Evolutionary conservation across 2,797 vertebrate species (phyloP), one percentile per base, ranked within the genome.

Genomic region (Lateolabrax maculatus): DNA sequence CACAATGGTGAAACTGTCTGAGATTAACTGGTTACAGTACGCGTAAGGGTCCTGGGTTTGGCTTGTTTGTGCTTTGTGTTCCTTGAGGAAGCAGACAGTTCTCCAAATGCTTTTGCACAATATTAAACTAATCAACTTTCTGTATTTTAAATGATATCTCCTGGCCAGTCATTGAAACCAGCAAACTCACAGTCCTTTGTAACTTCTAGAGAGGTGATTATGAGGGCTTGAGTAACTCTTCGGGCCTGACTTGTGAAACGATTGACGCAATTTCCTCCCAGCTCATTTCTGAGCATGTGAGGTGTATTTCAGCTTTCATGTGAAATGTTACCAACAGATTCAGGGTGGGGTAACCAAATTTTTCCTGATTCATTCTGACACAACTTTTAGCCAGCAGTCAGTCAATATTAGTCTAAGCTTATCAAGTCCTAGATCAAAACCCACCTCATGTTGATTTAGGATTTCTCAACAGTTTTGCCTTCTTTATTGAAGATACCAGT

Each of bases 361-460:
- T 51, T 87, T 85, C 60, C 75, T 71, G n/a, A 58, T 67, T 78
- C 16, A 39, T 18, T 37, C 34, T 71, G 46, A 70, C 65, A 61
- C n/a, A 73, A 31, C 5, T 15, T 51, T 34, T 18, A 25, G 6
- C 1, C 0, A n/a, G 5, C 34, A 56, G 27, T n/a, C 6, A 43
- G 39, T 41, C 13, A 77, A 43, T 27, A 12, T 66, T 55, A 27
- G 9, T 8, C 29, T 15, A 1, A 2, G 1, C 4, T 52, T 29
- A 69, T 68, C 61, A 51, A 23, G 2, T 12, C 3, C 3, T 18
- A 2, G 12, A 51, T 65, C 12, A 71, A 36, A 27, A 4, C 19
- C 43, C 18, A 29, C 15, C 27, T 43, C 4, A 6, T 44, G 27
- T 39, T 61, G 2, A 51, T 16, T n/a, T n/a, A n/a, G n/a, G 23